phyloP scores from a whole-genome alignment of 2,113 vertebrate species.

The Xenopus borealis region DNA sequence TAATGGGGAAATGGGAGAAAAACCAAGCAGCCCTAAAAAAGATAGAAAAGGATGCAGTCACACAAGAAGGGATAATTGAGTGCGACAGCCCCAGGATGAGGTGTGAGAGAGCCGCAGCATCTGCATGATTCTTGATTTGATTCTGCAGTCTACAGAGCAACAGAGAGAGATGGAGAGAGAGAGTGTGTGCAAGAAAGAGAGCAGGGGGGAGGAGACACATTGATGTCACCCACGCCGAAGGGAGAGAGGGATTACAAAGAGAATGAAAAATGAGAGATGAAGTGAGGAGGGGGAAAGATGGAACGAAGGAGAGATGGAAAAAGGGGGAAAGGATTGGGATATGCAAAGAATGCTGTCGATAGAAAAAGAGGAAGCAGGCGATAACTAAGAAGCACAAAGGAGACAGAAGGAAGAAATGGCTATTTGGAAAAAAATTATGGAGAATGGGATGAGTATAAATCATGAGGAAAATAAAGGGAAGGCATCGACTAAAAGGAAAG shows the following conservation, averaged over 20 bases:
- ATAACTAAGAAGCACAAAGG: too few species aligned
- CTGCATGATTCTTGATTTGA: slow-evolving; percentile 44
- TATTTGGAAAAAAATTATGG: too few species aligned
- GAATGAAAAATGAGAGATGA: slow-evolving; percentile 45
- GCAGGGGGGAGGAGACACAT: slow-evolving; percentile 47
- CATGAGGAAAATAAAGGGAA: too few species aligned
- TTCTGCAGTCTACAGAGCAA: slow-evolving; percentile 28
- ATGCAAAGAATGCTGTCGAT: too few species aligned
- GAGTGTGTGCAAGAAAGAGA: slow-evolving; percentile 47
- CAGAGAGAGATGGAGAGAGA: slow-evolving; percentile 37
- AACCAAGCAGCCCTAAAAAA: slow-evolving; percentile 3
- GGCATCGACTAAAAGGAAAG: too few species aligned
- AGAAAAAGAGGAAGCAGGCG: neutral
- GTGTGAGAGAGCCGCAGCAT: slow-evolving; percentile 31
- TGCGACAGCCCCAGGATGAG: slow-evolving; percentile 21
- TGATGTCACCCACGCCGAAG: slow-evolving; percentile 47
- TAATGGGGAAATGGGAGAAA: neutral
- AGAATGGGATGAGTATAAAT: too few species aligned
- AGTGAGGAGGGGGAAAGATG: slow-evolving; percentile 40
- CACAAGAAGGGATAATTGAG: slow-evolving; percentile 13
- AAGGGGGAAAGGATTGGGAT: neutral
- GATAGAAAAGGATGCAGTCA: slow-evolving; percentile 10
- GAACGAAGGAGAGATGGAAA: slow-evolving; percentile 23
- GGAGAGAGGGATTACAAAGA: slow-evolving; percentile 46
- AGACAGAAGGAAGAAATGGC: too few species aligned